phyloP scores from a whole-genome alignment of 2,113 vertebrate species.

The Gallinago jamesoni region DNA sequence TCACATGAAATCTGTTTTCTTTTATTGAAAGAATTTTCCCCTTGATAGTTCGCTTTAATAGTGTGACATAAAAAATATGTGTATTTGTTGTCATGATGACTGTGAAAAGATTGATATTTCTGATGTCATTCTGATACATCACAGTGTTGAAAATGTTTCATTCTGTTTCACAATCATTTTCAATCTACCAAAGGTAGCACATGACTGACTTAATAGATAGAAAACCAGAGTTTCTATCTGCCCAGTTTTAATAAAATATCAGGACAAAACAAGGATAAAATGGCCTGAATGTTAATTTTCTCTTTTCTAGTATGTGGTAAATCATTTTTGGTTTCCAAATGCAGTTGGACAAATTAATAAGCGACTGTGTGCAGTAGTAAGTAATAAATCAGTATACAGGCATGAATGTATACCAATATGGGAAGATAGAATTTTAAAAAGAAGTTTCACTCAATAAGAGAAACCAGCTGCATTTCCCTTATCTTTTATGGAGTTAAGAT shows the following conservation, averaged over 20 bases:
- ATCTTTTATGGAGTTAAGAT: not conserved
- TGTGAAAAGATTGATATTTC: not conserved
- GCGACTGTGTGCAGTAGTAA: not conserved
- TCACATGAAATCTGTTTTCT: not conserved
- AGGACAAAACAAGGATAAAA: not conserved
- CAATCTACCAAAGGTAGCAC: not conserved
- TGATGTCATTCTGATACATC: not conserved
- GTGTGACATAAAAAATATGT: not conserved
- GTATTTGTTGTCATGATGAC: not conserved
- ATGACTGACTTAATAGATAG: not conserved
- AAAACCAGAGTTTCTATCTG: not conserved
- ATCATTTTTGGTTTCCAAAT: not conserved
- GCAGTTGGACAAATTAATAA: not conserved
- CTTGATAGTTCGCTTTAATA: not conserved
- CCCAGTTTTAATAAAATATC: not conserved
- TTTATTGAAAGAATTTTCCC: not conserved
- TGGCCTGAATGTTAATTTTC: not conserved
- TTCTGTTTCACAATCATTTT: not conserved
- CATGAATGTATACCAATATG: fast-evolving
- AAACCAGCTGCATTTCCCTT: not conserved
- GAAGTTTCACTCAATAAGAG: not conserved
- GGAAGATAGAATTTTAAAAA: not conserved
- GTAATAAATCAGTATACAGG: not conserved
- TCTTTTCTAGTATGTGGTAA: not conserved
- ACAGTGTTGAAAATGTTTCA: not conserved